phyloP scores from a whole-genome alignment of 2,113 vertebrate genomes.

The Argyrosomus japonicus region DNA sequence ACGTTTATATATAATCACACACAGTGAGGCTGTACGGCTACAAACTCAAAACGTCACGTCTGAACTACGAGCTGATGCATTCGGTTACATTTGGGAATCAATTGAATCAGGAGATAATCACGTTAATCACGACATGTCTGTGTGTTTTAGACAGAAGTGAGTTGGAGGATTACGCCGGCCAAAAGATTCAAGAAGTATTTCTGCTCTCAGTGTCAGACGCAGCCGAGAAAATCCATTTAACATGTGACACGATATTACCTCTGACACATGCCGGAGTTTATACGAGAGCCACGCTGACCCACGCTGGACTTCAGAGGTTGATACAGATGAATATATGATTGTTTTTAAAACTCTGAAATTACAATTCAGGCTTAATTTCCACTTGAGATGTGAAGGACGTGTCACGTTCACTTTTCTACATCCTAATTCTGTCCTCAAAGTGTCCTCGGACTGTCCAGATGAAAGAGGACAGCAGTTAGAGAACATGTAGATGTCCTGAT shows the following conservation, averaged over 20 bases:
- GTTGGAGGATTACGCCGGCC: neutral
- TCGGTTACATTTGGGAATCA: slow-evolving; percentile 6
- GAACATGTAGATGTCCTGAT: neutral
- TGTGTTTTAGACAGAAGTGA: slow-evolving; percentile 21
- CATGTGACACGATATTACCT: slow-evolving; percentile 15
- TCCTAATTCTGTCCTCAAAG: neutral
- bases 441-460: neutral
- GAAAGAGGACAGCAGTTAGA: neutral
- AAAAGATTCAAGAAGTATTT: neutral
- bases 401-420: neutral
- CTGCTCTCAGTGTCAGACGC: slow-evolving; percentile 39
- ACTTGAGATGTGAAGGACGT: neutral
- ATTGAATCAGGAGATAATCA: slow-evolving; percentile 43
- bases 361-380: neutral
- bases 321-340: neutral
- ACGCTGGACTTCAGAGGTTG: neutral
- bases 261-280: neutral
- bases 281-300: neutral
- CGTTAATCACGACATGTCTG: slow-evolving; percentile 12
- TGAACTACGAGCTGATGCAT: slow-evolving; percentile 2
- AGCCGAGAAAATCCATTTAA: slow-evolving; percentile 28
- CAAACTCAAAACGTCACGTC: slow-evolving; percentile 1
- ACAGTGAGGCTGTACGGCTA: neutral
- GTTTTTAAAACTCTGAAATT: neutral
- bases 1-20: neutral